Percentiles rank a stretch among this genome's conserved stretches.
Conservation (phyloP, 2,113 vertebrate genomes). For the Forbesichthys agassizii region DNA sequence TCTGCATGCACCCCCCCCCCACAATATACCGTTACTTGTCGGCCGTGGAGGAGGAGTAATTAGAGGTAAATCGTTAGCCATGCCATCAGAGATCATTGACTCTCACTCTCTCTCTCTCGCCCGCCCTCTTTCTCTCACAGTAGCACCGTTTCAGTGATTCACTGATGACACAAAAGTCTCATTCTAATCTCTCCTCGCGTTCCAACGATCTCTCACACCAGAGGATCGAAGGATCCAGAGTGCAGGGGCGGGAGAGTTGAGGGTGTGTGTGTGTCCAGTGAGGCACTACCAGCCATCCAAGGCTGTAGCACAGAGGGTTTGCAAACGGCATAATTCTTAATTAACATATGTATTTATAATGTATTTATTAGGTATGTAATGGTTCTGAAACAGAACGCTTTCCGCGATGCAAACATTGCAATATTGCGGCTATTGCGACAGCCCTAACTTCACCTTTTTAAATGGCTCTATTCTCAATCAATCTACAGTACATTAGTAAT, state of each 20-base stretch:
- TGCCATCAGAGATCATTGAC: conserved; percentile 64
- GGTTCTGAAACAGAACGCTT: no score
- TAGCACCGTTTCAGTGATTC: conserved; percentile 59
- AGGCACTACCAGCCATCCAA: no score
- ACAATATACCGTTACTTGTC: conserved; percentile 29
- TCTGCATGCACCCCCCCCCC: conserved; percentile 20
- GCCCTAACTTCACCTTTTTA: no score
- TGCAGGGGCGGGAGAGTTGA: not conserved
- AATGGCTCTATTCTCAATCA: no score
- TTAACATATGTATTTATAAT: no score
- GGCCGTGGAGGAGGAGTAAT: conserved; percentile 61
- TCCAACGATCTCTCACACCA: conserved; percentile 27
- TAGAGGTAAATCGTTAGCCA: conserved; percentile 70
- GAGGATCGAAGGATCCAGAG: conserved; percentile 1
- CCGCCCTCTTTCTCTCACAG: conserved; percentile 32
- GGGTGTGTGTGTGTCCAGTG: not conserved
- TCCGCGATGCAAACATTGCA: no score
- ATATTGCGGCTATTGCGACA: no score
- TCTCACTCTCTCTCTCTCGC: conserved; percentile 50
- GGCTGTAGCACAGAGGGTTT: no score
- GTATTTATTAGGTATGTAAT: no score
- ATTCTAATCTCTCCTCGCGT: conserved; percentile 61
- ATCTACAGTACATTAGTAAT: no score
- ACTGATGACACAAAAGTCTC: conserved; percentile 66
- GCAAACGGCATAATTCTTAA: no score